A percentile compares a stretch with the other conserved stretches of the same genome.
Conservation (phyloP, 2,888 invertebrate genomes). For the Xylota sylvarum region DNA sequence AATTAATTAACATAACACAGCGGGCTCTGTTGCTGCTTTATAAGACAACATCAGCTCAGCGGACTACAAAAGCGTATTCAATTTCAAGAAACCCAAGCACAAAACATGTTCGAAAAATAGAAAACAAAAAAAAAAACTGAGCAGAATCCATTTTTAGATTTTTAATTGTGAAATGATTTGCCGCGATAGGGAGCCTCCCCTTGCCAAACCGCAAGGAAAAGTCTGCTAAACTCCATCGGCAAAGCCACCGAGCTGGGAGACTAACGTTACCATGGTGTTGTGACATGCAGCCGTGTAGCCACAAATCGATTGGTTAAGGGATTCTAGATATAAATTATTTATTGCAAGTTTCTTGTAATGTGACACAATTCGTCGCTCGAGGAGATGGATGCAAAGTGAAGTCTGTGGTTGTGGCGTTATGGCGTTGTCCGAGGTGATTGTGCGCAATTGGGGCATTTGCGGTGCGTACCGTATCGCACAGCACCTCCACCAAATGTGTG, state of each 20-base stretch:
- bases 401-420: slow-evolving; percentile 45
- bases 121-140: slow-evolving; percentile 5
- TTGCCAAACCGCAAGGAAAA: slow-evolving; percentile 43
- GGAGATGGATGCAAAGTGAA: slow-evolving; percentile 53
- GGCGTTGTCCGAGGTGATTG: not conserved
- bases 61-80: slow-evolving; percentile 31
- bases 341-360: slow-evolving; percentile 3
- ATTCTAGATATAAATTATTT: slow-evolving; percentile 24
- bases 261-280: slow-evolving; percentile 48
- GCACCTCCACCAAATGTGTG: not conserved
- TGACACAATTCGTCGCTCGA: slow-evolving; percentile 36
- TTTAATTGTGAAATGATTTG: slow-evolving; percentile 63
- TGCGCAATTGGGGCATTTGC: slow-evolving; percentile 43
- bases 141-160: slow-evolving; percentile 49
- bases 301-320: slow-evolving; percentile 65
- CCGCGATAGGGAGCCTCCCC: slow-evolving; percentile 11
- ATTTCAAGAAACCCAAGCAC: slow-evolving; percentile 39
- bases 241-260: slow-evolving; percentile 9
- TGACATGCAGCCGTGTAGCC: slow-evolving; percentile 55
- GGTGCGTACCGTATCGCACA: not conserved
- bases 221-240: slow-evolving; percentile 34
- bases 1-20: slow-evolving; percentile 51
- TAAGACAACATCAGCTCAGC: slow-evolving; percentile 22
- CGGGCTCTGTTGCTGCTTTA: not conserved
- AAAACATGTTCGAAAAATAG: not conserved